Conservation (phyloP, 2,888 invertebrate genomes). For the Parnassius apollo region DNA sequence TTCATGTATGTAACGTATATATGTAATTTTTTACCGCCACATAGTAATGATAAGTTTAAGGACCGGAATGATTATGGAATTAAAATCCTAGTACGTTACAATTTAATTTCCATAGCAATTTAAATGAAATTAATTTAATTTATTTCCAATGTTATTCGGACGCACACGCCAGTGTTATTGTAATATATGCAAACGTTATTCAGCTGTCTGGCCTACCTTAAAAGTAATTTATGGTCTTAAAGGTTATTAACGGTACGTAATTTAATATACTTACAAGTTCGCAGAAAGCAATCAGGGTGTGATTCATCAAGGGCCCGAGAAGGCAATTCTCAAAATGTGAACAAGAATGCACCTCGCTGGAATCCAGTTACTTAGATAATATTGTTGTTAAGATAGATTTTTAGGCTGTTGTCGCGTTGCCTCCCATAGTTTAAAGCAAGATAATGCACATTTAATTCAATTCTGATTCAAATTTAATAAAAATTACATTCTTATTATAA, state of each 20-base stretch:
- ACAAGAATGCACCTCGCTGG: constrained; percentile 34
- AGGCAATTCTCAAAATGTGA: constrained; percentile 34
- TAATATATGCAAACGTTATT: constrained; percentile 11
- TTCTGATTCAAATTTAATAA: no score
- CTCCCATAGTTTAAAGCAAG: no score
- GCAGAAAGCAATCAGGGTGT: constrained; percentile 53
- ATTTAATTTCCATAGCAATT: no score
- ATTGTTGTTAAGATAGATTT: constrained; percentile 27
- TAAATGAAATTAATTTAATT: no score
- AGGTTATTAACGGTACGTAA: constrained; percentile 63
- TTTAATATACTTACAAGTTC: constrained; percentile 47
- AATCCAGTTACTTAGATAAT: constrained; percentile 34
- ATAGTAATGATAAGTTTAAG: no score
- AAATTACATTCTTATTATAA: no score
- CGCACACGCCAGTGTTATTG: neutral
- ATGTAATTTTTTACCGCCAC: no score
- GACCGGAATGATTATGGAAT: no score
- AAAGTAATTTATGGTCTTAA: constrained; percentile 52
- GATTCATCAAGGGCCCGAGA: constrained; percentile 50
- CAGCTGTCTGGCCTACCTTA: constrained; percentile 34
- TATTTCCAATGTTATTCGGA: no score
- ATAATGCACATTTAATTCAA: no score
- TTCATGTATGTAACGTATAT: no score
- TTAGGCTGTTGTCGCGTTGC: neutral
- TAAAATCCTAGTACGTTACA: no score